Percentiles rank a stretch among this genome's conserved stretches.
Conservation (phyloP, 1,140 invertebrate species). For the Drosophila kepulauana region DNA sequence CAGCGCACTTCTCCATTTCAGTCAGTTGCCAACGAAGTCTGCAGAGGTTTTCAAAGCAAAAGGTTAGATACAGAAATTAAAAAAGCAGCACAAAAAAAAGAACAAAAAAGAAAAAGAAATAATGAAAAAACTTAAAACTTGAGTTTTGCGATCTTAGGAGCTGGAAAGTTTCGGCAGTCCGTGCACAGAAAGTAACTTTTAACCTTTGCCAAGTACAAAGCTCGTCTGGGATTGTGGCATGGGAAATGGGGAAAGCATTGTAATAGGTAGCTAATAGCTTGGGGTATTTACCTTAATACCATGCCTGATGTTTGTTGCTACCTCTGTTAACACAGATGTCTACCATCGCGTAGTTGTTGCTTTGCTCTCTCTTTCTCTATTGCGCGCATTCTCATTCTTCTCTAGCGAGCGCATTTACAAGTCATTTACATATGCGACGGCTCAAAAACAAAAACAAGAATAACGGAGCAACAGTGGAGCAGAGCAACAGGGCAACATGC, state of each 20-base stretch:
- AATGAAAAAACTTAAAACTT: conserved; percentile 24
- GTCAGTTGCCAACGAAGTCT: not conserved
- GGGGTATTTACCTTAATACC: conserved; percentile 41
- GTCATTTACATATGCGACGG: conserved; percentile 46
- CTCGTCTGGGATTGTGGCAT: not conserved
- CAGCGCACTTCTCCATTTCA: conserved; percentile 5
- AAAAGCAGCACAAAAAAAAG: not conserved
- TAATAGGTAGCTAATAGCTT: conserved; percentile 44
- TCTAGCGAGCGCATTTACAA: conserved; percentile 38
- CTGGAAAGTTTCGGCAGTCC: conserved; percentile 24
- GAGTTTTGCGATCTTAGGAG: conserved; percentile 17
- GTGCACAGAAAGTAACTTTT: conserved; percentile 32
- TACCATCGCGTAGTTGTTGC: not conserved
- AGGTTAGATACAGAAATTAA: conserved; percentile 6
- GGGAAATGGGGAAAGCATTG: not conserved
- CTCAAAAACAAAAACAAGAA: conserved; percentile 12
- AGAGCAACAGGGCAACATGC: conserved; percentile 15
- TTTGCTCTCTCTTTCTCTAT: not conserved
- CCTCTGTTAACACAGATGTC: conserved; percentile 33
- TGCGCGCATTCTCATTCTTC: not conserved
- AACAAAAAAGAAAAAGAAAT: not conserved
- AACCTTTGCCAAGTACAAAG: conserved; percentile 20
- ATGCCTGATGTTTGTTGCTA: conserved; percentile 1
- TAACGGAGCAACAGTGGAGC: conserved; percentile 1
- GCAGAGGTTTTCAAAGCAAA: conserved; percentile 5